phyloP scores from a whole-genome alignment of 2,113 vertebrate species.

The Laterallus jamaicensis region DNA sequence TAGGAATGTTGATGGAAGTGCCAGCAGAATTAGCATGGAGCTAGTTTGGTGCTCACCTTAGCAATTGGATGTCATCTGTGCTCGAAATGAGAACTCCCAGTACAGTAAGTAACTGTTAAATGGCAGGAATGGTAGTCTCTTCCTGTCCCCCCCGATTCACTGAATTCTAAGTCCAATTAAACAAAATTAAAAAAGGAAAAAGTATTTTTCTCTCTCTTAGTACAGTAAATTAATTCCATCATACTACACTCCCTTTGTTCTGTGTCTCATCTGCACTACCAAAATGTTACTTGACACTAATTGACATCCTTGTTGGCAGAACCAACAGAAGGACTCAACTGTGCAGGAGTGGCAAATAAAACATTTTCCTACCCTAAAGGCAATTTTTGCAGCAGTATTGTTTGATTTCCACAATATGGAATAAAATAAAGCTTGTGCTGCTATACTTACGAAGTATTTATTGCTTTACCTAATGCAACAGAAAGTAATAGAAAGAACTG shows the following conservation, averaged over 20 bases:
- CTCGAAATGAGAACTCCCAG: not conserved
- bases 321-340: not conserved
- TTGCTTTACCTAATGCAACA: not conserved
- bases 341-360: not conserved
- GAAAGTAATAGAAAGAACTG: not conserved
- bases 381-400: not conserved
- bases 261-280: not conserved
- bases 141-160: not conserved
- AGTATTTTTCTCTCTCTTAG: not conserved
- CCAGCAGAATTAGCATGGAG: not conserved
- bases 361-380: not conserved
- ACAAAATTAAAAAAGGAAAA: not conserved
- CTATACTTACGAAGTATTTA: not conserved
- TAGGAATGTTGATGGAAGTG: not conserved
- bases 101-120: not conserved
- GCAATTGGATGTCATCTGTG: not conserved
- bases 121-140: not conserved
- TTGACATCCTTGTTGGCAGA: constrained; percentile 26
- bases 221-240: not conserved
- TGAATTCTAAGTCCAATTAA: not conserved
- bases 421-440: constrained; percentile 6
- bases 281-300: constrained; percentile 39
- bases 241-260: not conserved
- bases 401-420: constrained; percentile 2
- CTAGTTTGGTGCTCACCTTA: not conserved